Conservation (phyloP, 2,797 vertebrate genomes). For the Antennarius maculatus region DNA sequence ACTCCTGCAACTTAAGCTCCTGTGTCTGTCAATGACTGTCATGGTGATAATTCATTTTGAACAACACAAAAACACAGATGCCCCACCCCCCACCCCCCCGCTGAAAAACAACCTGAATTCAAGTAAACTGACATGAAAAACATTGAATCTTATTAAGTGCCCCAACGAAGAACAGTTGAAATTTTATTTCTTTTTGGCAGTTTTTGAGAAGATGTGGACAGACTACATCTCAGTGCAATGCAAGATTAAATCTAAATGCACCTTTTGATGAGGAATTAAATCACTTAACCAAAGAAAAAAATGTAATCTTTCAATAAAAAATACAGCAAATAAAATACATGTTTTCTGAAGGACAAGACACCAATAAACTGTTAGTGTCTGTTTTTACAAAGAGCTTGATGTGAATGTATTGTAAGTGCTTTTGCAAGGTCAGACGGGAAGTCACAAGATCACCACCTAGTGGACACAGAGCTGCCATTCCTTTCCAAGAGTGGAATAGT, state of each 20-base stretch:
- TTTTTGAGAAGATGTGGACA: too few relatives aligned
- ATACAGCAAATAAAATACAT: neutral
- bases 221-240: too few relatives aligned
- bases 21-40: conserved; percentile 41
- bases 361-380: conserved; percentile 1
- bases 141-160: too few relatives aligned
- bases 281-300: conserved; percentile 13
- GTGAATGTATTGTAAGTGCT: neutral
- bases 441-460: conserved; percentile 73
- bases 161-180: too few relatives aligned
- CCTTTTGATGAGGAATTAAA: conserved; percentile 24
- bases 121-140: too few relatives aligned
- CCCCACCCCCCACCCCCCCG: too few relatives aligned
- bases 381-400: conserved; percentile 4
- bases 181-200: too few relatives aligned
- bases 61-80: neutral
- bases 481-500: neutral
- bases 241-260: too few relatives aligned
- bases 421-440: neutral
- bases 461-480: conserved; percentile 55
- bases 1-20: conserved; percentile 37
- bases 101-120: too few relatives aligned
- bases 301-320: conserved; percentile 6
- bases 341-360: conserved; percentile 4
- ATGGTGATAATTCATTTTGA: conserved; percentile 30